A percentile compares a stretch with the other conserved stretches of the same genome.
Evolutionary conservation across 2,113 vertebrate genomes (phyloP).

Genomic region (Nycticryphes semicollaris): DNA sequence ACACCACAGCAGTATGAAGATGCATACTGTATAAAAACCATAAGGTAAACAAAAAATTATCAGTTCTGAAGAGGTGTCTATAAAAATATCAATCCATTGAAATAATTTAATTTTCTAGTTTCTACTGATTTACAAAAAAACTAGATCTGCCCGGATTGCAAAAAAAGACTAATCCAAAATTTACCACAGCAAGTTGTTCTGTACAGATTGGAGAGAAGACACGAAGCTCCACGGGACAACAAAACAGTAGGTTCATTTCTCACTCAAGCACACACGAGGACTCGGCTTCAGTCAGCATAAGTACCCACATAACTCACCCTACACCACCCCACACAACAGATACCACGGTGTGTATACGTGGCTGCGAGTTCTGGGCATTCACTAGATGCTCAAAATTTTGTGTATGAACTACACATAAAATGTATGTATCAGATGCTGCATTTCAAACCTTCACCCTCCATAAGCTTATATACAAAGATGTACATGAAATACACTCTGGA

Average conservation of each 20-base stretch:
- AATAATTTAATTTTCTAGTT: neutral
- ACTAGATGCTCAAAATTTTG: neutral
- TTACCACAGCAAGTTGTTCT: neutral
- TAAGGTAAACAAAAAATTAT: neutral
- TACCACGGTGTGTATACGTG: no score
- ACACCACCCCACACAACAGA: no score
- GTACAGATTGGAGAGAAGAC: neutral
- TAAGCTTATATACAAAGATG: neutral
- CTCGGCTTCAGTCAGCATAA: neutral
- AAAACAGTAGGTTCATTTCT: neutral
- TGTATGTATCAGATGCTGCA: neutral
- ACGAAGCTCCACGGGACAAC: neutral
- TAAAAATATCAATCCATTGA: neutral
- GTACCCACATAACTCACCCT: fast-evolving
- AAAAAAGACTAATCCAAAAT: neutral
- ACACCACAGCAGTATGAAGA: neutral
- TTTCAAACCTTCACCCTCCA: neutral
- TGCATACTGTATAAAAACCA: neutral
- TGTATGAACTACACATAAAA: neutral
- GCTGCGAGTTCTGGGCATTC: neutral
- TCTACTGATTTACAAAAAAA: neutral
- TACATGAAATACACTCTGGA: neutral
- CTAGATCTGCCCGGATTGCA: neutral
- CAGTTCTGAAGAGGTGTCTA: neutral
- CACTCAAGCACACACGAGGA: neutral